phyloP scores from a whole-genome alignment of 2,113 vertebrate genomes.

The Etheostoma spectabile region DNA sequence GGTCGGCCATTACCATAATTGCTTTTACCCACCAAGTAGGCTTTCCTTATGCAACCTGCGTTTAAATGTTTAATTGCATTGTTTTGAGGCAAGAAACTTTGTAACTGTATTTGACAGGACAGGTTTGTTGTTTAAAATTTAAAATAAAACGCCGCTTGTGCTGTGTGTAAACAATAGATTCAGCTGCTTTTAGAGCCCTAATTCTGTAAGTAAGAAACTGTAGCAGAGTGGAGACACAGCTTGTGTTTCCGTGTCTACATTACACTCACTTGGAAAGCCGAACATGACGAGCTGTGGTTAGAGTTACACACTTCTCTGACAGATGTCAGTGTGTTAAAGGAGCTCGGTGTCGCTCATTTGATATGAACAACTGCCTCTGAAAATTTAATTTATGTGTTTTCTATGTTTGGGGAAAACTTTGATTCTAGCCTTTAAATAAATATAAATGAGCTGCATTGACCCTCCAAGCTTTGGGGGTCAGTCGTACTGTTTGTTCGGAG shows the following conservation, averaged over 20 bases:
- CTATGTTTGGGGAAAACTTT: constrained; percentile 60
- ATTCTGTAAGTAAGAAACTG: constrained; percentile 72
- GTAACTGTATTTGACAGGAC: constrained; percentile 72
- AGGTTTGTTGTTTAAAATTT: constrained; percentile 69
- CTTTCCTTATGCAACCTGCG: constrained; percentile 78
- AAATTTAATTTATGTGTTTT: constrained; percentile 70
- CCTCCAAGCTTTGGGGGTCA: constrained; percentile 51
- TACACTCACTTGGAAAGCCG: constrained; percentile 76
- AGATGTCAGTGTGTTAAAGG: constrained; percentile 78
- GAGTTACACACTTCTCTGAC: constrained; percentile 82
- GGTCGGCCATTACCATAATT: constrained; percentile 86
- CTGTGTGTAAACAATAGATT: constrained; percentile 65
- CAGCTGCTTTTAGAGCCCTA: constrained; percentile 49
- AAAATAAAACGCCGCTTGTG: constrained; percentile 67
- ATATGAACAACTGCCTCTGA: constrained; percentile 76
- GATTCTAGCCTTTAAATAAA: constrained; percentile 71
- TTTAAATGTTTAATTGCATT: constrained; percentile 86
- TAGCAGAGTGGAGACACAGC: constrained; percentile 63
- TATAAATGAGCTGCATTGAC: constrained; percentile 52
- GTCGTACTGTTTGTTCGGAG: constrained; percentile 29
- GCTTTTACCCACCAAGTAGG: constrained; percentile 82
- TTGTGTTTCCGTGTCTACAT: constrained; percentile 83
- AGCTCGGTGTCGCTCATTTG: constrained; percentile 74
- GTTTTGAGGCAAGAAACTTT: constrained; percentile 81
- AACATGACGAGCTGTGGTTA: constrained; percentile 77